A percentile compares a stretch with the other conserved stretches of the same genome.
Conservation (phyloP, 2,888 invertebrate genomes). For the Drosophila kanekoi region DNA sequence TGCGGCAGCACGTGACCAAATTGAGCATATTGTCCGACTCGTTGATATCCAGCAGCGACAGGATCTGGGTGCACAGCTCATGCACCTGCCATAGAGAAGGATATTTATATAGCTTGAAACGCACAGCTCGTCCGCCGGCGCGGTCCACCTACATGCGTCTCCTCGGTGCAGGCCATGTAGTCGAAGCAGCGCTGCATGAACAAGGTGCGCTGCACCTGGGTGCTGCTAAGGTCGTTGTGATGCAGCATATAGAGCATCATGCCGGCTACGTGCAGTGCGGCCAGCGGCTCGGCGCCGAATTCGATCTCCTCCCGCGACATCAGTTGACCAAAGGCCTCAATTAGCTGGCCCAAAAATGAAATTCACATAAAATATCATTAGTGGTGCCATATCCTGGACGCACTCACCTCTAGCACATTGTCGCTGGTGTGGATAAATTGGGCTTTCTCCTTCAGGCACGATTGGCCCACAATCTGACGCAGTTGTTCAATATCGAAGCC, state of each 20-base stretch:
- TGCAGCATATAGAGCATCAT: constrained; percentile 60
- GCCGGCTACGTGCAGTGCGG: constrained; percentile 54
- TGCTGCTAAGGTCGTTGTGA: constrained; percentile 37
- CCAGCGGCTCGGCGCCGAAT: constrained; percentile 55
- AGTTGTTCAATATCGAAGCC: constrained; percentile 59
- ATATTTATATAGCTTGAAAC: too few species aligned
- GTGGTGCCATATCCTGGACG: too few species aligned
- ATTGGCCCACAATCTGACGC: constrained; percentile 22
- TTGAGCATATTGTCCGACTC: constrained; percentile 53
- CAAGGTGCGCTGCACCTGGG: constrained; percentile 46
- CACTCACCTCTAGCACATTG: constrained; percentile 54
- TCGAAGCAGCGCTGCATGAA: constrained; percentile 61
- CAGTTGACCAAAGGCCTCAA: constrained; percentile 42
- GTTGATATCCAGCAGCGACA: constrained; percentile 38
- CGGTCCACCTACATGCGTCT: constrained; percentile 43
- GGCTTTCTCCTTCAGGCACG: constrained; percentile 22
- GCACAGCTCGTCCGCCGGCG: too few species aligned
- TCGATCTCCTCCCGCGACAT: constrained; percentile 49
- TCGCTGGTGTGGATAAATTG: constrained; percentile 45
- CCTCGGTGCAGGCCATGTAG: constrained; percentile 64
- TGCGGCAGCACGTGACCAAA: constrained; percentile 58
- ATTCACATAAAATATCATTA: neutral
- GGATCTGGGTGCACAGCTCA: constrained; percentile 47
- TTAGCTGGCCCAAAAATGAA: constrained; percentile 18
- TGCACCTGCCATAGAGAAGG: constrained; percentile 38